Conservation (phyloP, 2,888 invertebrate species). For the Drosophila mimica region DNA sequence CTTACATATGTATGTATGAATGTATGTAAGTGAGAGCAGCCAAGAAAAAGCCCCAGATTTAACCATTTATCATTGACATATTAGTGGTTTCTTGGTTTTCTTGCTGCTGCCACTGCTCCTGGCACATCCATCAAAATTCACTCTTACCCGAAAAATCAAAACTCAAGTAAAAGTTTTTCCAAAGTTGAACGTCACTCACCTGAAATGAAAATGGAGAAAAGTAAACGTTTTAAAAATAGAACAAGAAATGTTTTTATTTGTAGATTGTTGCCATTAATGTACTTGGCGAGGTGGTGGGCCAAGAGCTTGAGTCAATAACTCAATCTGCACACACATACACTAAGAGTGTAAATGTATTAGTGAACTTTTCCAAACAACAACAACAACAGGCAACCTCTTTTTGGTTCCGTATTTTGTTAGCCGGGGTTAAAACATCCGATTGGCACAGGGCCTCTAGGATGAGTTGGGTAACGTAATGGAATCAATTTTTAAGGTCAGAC, state of each 20-base stretch:
- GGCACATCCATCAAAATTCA: slow-evolving; percentile 20
- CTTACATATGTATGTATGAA: background rate
- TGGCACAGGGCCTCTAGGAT: background rate
- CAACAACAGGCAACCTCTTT: background rate
- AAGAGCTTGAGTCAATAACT: slow-evolving; percentile 12
- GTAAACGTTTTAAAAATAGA: background rate
- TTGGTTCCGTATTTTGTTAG: background rate
- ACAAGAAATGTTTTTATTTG: background rate
- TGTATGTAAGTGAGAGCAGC: background rate
- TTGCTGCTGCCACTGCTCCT: background rate
- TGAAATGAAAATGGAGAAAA: slow-evolving; percentile 48
- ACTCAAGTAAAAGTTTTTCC: slow-evolving; percentile 1
- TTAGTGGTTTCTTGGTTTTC: slow-evolving; percentile 27
- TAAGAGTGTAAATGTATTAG: background rate
- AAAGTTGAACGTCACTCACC: slow-evolving; percentile 58
- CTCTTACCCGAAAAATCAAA: slow-evolving; percentile 19
- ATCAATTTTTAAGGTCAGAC: background rate
- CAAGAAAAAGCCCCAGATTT: slow-evolving; percentile 19
- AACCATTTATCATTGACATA: slow-evolving; percentile 71
- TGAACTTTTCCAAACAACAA: background rate
- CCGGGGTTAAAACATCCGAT: background rate
- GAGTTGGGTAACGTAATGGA: slow-evolving; percentile 1
- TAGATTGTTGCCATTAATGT: slow-evolving; percentile 16
- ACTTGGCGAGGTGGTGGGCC: slow-evolving; percentile 15
- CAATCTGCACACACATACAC: background rate